Evolutionary conservation across 1,140 invertebrate genomes (phyloP), one percentile per base, ranked within the genome.

Genomic region (Tetramorium parvispinum): DNA sequence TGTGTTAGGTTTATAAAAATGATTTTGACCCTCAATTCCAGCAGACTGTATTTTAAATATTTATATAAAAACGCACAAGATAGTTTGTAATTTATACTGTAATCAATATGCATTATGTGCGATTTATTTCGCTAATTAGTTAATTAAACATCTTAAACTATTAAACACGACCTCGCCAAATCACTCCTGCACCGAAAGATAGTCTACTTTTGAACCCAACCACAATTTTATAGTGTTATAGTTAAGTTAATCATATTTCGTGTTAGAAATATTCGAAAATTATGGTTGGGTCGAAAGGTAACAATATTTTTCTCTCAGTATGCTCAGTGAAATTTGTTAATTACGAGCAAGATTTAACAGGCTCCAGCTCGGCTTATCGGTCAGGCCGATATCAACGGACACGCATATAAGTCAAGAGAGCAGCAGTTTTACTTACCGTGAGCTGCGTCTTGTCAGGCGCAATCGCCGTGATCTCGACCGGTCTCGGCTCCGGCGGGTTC

Each of bases 361-460:
- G 49, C 43, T 4, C 24, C 16, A 4, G 40, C 18, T 6, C 21
- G 10, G 10, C 43, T 46, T 46, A 46, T 61, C 55, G 21, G 0
- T 2, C 37, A 5, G 46, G 3, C 66, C 66, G 24, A 66, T 65
- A 68, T 66, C 63, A 57, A n/a, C 21, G n/a, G 32, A 5, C 18
- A n/a, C n/a, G 37, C 27, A 27, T 75, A 27, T 71, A 40, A 71
- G 53, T 70, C 78, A 46, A 77, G 40, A 13, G 37, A 13, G 55
- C 40, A 75, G 3, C 8, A n/a, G n/a, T n/a, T 70, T 59, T 32
- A 95, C 95, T 95, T 71, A 96, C 95, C 87, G 94, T 94, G 59
- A 95, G 92, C 85, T 96, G 95, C 18, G 94, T 94, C 89, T 96
- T 96, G 89, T 96, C 96, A 16, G 96, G 96, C 4, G 94, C 95